These are phyloP conservation scores for Isotomurus palustris DNA, from an alignment of 2,888 invertebrate species.

Conservation along the genomic window DNA sequence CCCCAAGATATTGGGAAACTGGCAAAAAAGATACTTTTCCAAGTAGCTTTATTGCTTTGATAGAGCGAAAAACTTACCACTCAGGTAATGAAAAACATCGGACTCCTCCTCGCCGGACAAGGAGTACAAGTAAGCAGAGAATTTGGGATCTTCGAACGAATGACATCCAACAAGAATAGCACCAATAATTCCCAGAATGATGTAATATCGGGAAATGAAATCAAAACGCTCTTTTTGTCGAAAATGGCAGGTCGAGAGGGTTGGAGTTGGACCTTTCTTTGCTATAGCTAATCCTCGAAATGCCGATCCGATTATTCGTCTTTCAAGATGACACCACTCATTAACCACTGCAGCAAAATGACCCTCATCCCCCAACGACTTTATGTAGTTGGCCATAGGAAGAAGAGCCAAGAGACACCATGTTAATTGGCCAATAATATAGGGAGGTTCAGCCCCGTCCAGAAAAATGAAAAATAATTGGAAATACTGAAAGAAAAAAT, in stretches of 20 bases:
- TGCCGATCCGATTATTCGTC: slow-evolving; percentile 27
- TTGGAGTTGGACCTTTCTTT: slow-evolving; percentile 17
- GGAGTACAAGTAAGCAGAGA: slow-evolving; percentile 25
- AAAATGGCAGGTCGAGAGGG: slow-evolving; percentile 27
- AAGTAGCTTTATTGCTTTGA: neutral
- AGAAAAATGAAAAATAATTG: slow-evolving; percentile 15
- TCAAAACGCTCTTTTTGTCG: slow-evolving; percentile 21
- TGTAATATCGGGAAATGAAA: slow-evolving; percentile 15
- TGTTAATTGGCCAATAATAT: slow-evolving; percentile 20
- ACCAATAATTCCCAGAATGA: slow-evolving; percentile 15
- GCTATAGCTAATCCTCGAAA: slow-evolving; percentile 26
- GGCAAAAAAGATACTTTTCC: neutral
- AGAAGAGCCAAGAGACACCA: slow-evolving; percentile 24
- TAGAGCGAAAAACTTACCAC: slow-evolving; percentile 2
- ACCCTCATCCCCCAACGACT: slow-evolving; percentile 21
- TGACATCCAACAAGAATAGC: slow-evolving; percentile 21
- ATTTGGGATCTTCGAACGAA: slow-evolving; percentile 19
- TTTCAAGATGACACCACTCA: slow-evolving; percentile 33
- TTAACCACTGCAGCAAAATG: slow-evolving; percentile 22
- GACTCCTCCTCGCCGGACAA: slow-evolving; percentile 10
- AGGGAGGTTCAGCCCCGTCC: slow-evolving; percentile 1
- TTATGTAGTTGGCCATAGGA: slow-evolving; percentile 21
- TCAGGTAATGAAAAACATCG: slow-evolving; percentile 11
- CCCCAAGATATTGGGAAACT: too few species aligned
- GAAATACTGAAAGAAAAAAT: slow-evolving; percentile 17